Conservation (phyloP, 1,140 invertebrate species). For the Notospermus geniculatus region DNA sequence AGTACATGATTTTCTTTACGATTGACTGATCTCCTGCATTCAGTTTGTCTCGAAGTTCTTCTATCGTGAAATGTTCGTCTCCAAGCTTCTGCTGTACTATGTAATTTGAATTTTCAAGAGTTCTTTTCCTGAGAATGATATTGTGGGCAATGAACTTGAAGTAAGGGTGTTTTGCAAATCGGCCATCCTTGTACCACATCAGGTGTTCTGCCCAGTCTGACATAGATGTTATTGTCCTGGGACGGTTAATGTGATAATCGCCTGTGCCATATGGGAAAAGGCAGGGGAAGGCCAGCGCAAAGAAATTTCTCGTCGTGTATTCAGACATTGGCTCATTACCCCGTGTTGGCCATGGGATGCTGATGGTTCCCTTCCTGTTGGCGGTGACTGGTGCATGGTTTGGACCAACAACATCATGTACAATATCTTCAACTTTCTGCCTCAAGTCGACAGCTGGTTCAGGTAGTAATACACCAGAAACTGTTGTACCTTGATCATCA, state of each 20-base stretch:
- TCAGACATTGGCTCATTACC: neutral
- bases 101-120: neutral
- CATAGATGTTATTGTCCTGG: neutral
- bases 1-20: constrained; percentile 8
- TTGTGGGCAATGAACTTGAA: constrained; percentile 6
- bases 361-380: neutral
- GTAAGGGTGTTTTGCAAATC: constrained; percentile 2
- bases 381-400: constrained; percentile 3
- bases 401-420: neutral
- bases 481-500: neutral
- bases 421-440: constrained; percentile 1
- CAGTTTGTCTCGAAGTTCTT: neutral
- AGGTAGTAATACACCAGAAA: neutral
- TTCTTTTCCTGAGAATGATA: neutral
- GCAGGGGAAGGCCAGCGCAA: neutral
- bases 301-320: constrained; percentile 6
- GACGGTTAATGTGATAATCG: constrained; percentile 6
- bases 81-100: constrained; percentile 1
- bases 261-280: constrained; percentile 5
- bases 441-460: neutral
- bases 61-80: neutral
- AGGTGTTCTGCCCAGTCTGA: constrained; percentile 8
- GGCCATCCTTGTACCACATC: constrained; percentile 1
- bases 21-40: constrained; percentile 1
- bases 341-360: constrained; percentile 2